Conservation (phyloP, 2,113 vertebrate species). For the Felis catus region DNA sequence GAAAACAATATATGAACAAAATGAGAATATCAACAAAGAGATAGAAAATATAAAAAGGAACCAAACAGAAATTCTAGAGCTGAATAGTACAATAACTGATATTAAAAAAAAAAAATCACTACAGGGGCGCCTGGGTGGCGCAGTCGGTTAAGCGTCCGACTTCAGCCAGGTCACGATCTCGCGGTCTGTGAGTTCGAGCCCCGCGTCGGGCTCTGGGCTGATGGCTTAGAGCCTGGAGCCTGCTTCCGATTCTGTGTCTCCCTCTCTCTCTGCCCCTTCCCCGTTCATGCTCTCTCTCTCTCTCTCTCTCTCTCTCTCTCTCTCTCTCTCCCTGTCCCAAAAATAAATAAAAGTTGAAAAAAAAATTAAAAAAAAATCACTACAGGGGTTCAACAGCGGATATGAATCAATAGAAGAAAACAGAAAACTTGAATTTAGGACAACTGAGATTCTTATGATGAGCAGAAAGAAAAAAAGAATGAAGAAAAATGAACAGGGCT, state of each 20-base stretch:
- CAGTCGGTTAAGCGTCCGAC: no score
- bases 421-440: neutral
- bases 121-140: no score
- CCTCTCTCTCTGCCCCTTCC: no score
- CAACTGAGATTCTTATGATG: neutral
- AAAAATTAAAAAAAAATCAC: neutral
- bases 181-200: no score
- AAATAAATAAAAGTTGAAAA: no score
- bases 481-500: neutral
- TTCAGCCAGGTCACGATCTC: no score
- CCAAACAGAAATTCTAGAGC: neutral
- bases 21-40: neutral
- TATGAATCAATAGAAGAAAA: neutral
- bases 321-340: no score
- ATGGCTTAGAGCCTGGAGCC: no score
- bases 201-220: no score
- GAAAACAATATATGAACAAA: neutral
- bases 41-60: neutral
- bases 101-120: neutral
- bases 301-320: no score
- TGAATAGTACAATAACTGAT: neutral
- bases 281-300: no score
- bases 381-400: neutral
- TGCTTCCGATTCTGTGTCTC: no score
- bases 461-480: neutral